Base-by-base conservation (phyloP, 1,140 invertebrate species). In the Zaprionus lachaisei region DNA sequence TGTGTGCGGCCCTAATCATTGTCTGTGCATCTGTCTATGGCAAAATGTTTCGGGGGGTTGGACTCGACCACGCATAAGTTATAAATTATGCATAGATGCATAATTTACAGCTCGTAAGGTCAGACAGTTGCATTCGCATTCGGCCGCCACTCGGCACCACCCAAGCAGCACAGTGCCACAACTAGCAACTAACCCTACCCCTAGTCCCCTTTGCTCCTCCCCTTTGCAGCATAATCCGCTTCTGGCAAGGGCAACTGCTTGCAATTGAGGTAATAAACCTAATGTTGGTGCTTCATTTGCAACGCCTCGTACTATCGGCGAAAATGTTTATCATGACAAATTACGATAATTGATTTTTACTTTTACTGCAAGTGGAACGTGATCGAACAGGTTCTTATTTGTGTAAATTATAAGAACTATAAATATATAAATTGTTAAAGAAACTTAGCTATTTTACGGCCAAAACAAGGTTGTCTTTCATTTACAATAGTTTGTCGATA, bases 1-100 rank as follows among this genome's bases (percentile, higher is more conserved):
- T 66, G 56, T 72, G 70, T 83, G 81, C 72, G 81, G 80, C 70
- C 70, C 83, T 86, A 86, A 86, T 86, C 83, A 86, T 89, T 86
- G 83, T 83, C 83, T 65, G 84, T 89, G 77, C 80, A 84, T 87
- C 83, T 86, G 83, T 89, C 83, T 80, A 68, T 74, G 56, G 75
- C 76, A 24, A 85, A 82, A 76, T 89, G 83, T 89, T 83, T 83
- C 68, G 65, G 74, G 81, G 62, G 51, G 70, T 74, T 56, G 22
- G 34, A 28, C 68, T 49, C 49, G 54, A 77, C 80, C 72, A 83
- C 80, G 83, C 83, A 86, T 78, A 87, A 86, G 81, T 89, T 87
- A 89, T 87, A 87, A 87, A 87, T 87, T 87, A 87, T 87, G 78
- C 84, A 81, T 89, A 76, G 77, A 87, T 87, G 83, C 83, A 87